These are phyloP conservation scores for Actinostola sp. DNA, from an alignment of 92 coral and sea anemone species.

Conservation along the genomic window DNA sequence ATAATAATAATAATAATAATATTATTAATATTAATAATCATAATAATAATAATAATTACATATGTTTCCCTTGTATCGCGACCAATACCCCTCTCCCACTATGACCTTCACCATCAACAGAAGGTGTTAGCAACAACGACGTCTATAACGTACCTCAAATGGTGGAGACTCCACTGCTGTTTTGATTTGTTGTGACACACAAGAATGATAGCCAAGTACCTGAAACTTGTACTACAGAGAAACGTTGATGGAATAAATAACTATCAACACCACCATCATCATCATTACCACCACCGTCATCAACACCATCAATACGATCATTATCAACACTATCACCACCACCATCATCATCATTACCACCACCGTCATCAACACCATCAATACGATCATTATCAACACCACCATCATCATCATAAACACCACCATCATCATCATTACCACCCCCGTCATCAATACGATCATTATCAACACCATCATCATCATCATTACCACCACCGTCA, in stretches of 20 bases:
- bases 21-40: background rate
- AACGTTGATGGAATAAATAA: background rate
- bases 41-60: background rate
- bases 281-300: background rate
- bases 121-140: background rate
- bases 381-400: too few species aligned
- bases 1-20: background rate
- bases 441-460: too few species aligned
- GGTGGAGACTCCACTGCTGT: slow-evolving; percentile 51
- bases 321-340: too few species aligned
- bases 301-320: background rate
- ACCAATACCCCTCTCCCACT: background rate
- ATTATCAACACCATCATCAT: too few species aligned
- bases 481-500: too few species aligned
- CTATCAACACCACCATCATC: background rate
- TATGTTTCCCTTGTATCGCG: background rate
- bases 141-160: slow-evolving; percentile 66
- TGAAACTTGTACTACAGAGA: slow-evolving; percentile 73
- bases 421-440: too few species aligned
- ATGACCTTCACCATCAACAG: background rate
- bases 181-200: slow-evolving; percentile 60
- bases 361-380: too few species aligned
- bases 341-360: too few species aligned
- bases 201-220: slow-evolving; percentile 46
- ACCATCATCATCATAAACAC: too few species aligned